Evolutionary conservation across 53 echinoderm and acorn worm species (phyloP), one percentile per base, ranked within the genome.

Genomic region (Paelopatides confundens): DNA sequence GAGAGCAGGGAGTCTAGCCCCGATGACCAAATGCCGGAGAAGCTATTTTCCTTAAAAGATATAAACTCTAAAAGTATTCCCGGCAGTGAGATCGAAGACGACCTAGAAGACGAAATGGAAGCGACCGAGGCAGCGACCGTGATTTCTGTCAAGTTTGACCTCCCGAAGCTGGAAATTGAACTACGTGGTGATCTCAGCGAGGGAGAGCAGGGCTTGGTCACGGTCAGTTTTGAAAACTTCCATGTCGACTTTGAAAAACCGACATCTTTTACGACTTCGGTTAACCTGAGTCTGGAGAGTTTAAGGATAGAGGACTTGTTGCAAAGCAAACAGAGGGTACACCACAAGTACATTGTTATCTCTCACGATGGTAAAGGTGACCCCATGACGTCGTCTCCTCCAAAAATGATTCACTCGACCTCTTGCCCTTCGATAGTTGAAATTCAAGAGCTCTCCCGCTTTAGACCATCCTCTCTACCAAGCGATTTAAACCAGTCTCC

Each of bases 381-480:
- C 15, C 62, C 81, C 7, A 29, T 65, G 11, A 26, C 32, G n/a
- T 12, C 34, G 21, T 40, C 78, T 18, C 84, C 62, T 2, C 66
- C 90, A 2, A 95, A 89, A 81, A 94, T 92, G 92, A 86, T 92
- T 76, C 95, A 94, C 58, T 99, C 99, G 7, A 99, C 95, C 15
- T 99, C 99, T 13, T 95, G 96, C 48, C 99, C 99, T n/a, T 90
- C 97, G 24, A 94, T 99, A 71, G 90, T 92, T 48, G 74, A 88
- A 31, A 30, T 95, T 21, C 17, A 85, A 5, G 64, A 96, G 9
- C 86, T 90, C 13, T 71, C 95, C n/a, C 92, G 92, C 24, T 86
- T 92, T 63, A 89, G 90, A 35, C 93, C 99, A 0, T 82, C 89
- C 21, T 99, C 99, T 2, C 89, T 99, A 28, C 99, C 99, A 3